Evolutionary conservation across 2,113 vertebrate species (phyloP).

Genomic region (Smithornis capensis): DNA sequence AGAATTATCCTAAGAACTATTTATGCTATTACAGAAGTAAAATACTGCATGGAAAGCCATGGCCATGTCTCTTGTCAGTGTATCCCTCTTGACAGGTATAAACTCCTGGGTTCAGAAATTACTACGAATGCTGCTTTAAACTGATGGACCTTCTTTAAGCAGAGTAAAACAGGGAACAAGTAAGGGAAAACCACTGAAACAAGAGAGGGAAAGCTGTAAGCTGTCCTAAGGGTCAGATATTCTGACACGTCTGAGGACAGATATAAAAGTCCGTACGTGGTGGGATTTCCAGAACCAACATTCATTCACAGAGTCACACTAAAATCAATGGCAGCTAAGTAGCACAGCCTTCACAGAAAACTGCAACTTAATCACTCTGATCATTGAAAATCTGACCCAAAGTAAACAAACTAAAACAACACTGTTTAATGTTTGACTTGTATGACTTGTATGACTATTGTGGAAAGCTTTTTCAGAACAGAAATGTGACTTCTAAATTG

Average conservation of each 20-base stretch:
- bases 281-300: not conserved
- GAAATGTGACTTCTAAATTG: slow-evolving; percentile 25
- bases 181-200: not conserved
- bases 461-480: slow-evolving; percentile 1
- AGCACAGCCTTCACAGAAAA: not conserved
- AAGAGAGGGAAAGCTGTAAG: not conserved
- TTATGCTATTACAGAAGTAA: not conserved
- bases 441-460: not conserved
- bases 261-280: not conserved
- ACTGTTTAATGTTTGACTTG: not conserved
- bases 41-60: not conserved
- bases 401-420: slow-evolving; percentile 8
- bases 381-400: not conserved
- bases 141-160: not conserved
- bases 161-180: not conserved
- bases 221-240: not conserved
- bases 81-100: not conserved
- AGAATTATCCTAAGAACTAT: slow-evolving; percentile 3
- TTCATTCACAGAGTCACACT: not conserved
- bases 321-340: not conserved
- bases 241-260: not conserved
- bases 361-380: not conserved
- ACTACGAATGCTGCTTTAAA: not conserved
- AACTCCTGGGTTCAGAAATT: not conserved
- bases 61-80: not conserved